A percentile compares a stretch with the other conserved stretches of the same genome.
phyloP scores from a whole-genome alignment of 2,888 invertebrate genomes.

The Sturmia bella region DNA sequence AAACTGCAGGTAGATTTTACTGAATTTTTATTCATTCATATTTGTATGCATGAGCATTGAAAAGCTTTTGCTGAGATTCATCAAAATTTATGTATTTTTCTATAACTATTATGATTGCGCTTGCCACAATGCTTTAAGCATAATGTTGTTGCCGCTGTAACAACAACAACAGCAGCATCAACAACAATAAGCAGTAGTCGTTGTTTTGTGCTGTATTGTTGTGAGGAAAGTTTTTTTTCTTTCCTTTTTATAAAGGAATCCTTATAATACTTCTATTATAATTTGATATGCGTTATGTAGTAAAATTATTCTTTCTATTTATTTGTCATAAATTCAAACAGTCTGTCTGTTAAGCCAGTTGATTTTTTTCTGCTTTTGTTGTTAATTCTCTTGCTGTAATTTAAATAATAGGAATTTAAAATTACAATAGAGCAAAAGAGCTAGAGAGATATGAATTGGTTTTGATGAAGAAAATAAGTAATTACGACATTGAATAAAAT shows the following conservation, averaged over 20 bases:
- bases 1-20: slow-evolving; percentile 12
- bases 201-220: slow-evolving; percentile 45
- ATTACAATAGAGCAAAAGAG: slow-evolving; percentile 14
- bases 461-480: background rate
- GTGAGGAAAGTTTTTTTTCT: slow-evolving; percentile 7
- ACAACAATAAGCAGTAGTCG: slow-evolving; percentile 4
- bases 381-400: slow-evolving; percentile 42
- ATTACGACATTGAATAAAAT: slow-evolving; percentile 18
- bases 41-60: slow-evolving; percentile 54
- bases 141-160: slow-evolving; percentile 50
- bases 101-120: slow-evolving; percentile 44
- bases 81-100: slow-evolving; percentile 68
- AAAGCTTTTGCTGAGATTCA: slow-evolving; percentile 69
- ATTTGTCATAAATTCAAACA: slow-evolving; percentile 71
- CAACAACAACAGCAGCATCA: slow-evolving; percentile 17
- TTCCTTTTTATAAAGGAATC: slow-evolving; percentile 19
- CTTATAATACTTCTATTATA: slow-evolving; percentile 55
- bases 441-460: slow-evolving; percentile 11
- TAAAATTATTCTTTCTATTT: slow-evolving; percentile 37
- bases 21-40: slow-evolving; percentile 18
- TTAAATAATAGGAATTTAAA: slow-evolving; percentile 26
- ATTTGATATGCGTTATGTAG: slow-evolving; percentile 61
- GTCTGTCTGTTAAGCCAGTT: slow-evolving; percentile 58
- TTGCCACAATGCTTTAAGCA: slow-evolving; percentile 60
- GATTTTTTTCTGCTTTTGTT: slow-evolving; percentile 1